Evolutionary conservation across 2,113 vertebrate genomes (phyloP).

Genomic region (Platysteira castanea): DNA sequence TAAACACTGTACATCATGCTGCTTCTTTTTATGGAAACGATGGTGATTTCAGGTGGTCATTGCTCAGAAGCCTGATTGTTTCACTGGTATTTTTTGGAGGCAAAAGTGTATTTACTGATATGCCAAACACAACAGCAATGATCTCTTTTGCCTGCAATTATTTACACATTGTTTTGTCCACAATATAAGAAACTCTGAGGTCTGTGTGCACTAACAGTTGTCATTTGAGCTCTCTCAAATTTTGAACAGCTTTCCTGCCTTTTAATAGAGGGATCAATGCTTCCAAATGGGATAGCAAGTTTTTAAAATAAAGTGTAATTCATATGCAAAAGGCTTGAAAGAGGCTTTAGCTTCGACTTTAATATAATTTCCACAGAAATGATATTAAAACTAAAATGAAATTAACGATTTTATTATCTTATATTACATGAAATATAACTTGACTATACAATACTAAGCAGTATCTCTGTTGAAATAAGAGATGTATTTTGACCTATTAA

Average conservation of each 20-base stretch:
- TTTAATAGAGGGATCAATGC: background rate
- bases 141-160: conserved; percentile 19
- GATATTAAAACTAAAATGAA: background rate
- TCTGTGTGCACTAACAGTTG: background rate
- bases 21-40: background rate
- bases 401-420: background rate
- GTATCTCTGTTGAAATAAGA: background rate
- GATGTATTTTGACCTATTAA: background rate
- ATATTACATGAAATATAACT: background rate
- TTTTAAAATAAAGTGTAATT: background rate
- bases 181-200: background rate
- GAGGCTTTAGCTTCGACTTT: background rate
- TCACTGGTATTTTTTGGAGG: background rate
- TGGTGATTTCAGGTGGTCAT: background rate
- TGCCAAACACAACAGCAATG: background rate
- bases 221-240: background rate
- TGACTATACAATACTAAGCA: background rate
- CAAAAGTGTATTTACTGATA: background rate
- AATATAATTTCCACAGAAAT: background rate
- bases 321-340: background rate
- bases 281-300: background rate
- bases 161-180: background rate
- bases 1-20: background rate
- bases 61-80: background rate
- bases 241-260: background rate